Evolutionary conservation across 30 jellyfish, hydroid and myxozoan genomes (phyloP), one percentile per base, ranked within the genome.

Genomic region (Morbakka virulenta): DNA sequence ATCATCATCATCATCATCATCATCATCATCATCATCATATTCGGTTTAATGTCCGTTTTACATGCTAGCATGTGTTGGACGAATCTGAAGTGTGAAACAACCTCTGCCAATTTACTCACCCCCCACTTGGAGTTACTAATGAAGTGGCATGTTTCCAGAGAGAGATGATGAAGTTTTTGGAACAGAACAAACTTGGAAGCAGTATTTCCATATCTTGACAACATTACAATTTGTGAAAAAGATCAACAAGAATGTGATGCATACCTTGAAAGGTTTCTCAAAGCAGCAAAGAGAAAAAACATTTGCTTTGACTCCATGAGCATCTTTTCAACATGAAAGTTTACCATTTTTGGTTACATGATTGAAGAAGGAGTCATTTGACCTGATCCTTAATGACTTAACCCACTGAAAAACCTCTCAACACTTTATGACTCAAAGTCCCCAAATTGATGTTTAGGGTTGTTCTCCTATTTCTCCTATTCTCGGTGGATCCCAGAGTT

Each of bases 111-210:
- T 69, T 41, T 48, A 80, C 82, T 21, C 57, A 82, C 26, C 28
- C 48, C 48, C 92, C 92, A 13, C 69, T 34, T 52, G 92, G 92
- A 4, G 91, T 80, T n/a, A 68, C 92, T 23, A 35, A 80, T 51
- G 36, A 90, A 9, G 81, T 72, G 32, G 30, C 90, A 27, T 41
- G 84, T 51, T 80, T 80, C 52, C 92, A 80, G 51, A 50, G 92
- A 50, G 47, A 23, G 23, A 80, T 80, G 32, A 83, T 49, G 31
- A 32, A 34, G 29, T 41, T 41, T 41, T 9, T 41, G 17, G 57
- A 41, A 17, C 9, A 41, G 9, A 41, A n/a, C n/a, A 2, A 71
- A 80, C 62, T 29, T 80, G 17, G 17, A 41, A 6, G 17, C 13
- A 41, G 57, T 41, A 17, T 41, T 41, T 41, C 57, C 57, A 9